These are phyloP conservation scores for Maniola hyperantus DNA, from an alignment of 2,888 invertebrate genomes.

Conservation along the genomic window DNA sequence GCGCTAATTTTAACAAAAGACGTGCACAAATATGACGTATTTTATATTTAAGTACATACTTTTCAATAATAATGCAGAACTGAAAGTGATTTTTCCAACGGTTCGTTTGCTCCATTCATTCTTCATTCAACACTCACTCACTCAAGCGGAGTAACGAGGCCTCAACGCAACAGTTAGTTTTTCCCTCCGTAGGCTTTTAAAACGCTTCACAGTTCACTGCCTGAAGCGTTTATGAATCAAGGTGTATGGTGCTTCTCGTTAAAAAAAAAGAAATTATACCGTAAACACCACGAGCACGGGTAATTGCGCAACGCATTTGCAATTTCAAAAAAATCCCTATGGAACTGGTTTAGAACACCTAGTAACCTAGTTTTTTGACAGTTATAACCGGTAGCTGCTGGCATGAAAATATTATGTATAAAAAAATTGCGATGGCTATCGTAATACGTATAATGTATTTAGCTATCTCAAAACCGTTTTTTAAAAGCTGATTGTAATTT, in stretches of 20 bases:
- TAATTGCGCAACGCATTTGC: constrained; percentile 1
- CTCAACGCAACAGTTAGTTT: constrained; percentile 38
- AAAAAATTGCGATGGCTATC: neutral
- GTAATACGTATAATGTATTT: neutral
- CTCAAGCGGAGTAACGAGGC: constrained; percentile 40
- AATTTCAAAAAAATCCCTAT: neutral
- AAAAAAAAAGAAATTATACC: constrained; percentile 9
- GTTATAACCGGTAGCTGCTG: neutral
- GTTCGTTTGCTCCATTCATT: constrained; percentile 41
- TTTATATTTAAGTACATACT: neutral
- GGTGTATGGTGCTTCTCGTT: constrained; percentile 19
- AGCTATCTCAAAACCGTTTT: neutral
- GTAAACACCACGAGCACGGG: constrained; percentile 6
- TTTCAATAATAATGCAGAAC: constrained; percentile 28
- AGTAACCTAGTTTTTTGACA: neutral
- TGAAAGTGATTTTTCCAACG: constrained; percentile 42
- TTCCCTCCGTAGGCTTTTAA: constrained; percentile 31
- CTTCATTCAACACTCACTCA: constrained; percentile 38
- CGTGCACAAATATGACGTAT: neutral
- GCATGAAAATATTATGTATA: no score
- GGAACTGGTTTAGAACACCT: neutral
- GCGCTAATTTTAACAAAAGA: no score
- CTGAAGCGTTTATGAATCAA: constrained; percentile 32
- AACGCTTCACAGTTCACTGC: constrained; percentile 30
- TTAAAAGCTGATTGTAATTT: neutral